These are phyloP conservation scores for Dissostichus mawsoni DNA, from an alignment of 2,113 vertebrate genomes.

Conservation along the genomic window DNA sequence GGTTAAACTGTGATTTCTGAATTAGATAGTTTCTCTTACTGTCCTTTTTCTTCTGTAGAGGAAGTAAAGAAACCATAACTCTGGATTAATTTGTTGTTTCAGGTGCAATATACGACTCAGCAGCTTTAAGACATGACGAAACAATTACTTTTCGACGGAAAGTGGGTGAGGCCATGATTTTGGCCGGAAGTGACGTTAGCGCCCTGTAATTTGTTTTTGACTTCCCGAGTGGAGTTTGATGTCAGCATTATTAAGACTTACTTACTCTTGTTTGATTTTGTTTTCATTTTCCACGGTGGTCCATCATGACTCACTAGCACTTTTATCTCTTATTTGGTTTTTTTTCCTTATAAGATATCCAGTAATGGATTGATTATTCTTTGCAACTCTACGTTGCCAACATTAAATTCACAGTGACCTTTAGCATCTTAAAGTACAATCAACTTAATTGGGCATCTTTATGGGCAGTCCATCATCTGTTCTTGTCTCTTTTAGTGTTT, in stretches of 20 bases:
- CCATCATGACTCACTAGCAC: slow-evolving; percentile 36
- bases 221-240: neutral
- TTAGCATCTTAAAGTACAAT: slow-evolving; percentile 42
- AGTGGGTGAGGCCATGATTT: no score
- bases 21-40: no score
- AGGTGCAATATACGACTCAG: no score
- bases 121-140: no score
- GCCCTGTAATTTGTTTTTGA: slow-evolving; percentile 7
- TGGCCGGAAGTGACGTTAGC: no score
- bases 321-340: slow-evolving; percentile 6
- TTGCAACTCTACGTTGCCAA: slow-evolving; percentile 26
- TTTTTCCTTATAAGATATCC: slow-evolving; percentile 23
- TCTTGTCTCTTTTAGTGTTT: slow-evolving; percentile 52
- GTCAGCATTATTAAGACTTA: neutral
- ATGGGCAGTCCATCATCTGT: slow-evolving; percentile 43
- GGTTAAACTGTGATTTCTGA: no score
- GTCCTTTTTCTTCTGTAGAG: no score
- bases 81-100: no score
- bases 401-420: slow-evolving; percentile 49
- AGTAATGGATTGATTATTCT: slow-evolving; percentile 21
- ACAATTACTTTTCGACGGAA: no score
- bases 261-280: neutral
- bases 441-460: slow-evolving; percentile 43
- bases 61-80: no score
- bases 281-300: slow-evolving; percentile 15